Base-by-base conservation (phyloP, 2,113 vertebrate species). In the Xenus cinereus region DNA sequence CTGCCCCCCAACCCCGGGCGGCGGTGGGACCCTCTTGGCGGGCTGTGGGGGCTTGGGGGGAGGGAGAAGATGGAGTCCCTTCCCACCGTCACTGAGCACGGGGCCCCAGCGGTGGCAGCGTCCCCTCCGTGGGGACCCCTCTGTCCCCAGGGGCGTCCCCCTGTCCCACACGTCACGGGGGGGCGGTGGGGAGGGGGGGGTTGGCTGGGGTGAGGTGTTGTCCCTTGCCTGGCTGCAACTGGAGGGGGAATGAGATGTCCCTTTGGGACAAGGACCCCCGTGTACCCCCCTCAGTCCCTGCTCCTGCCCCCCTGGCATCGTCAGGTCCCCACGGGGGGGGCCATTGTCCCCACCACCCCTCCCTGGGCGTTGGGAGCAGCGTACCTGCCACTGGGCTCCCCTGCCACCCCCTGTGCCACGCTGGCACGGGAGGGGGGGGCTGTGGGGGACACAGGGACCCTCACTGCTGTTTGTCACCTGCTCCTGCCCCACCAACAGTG, bases 51-150 rank as follows among this genome's bases (percentile, higher is more conserved):
- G 3, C 24, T 67, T 23, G 60, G 1, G 3, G 11, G 33, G 50
- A 86, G 32, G 80, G 53, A 80, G 80, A 80, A 90, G 76, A 67
- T 87, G 60, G 77, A 88, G 37, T 66, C 56, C 56, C 6, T 92
- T 91, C 60, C 35, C 28, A 14, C 39, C 1, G 1, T 50, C 6
- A 16, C 77, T 0, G 10, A 30, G 22, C 4, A 2, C 3, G 2
- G 46, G 20, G 30, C 48, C 32, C 37, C 23, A 2, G 48, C 6
- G 4, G 39, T 30, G 82, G 35, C 78, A 21, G 32, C 9, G 43
- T 54, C 22, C 62, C 16, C n/a, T 85, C 57, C 2, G 1, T 33
- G 27, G 76, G 57, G 48, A 50, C 53, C n/a, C 8, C 0, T 23
- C 79, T 90, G 86, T 66, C 45, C 69, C n/a, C 14, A 37, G 35